Evolutionary conservation across 2,113 vertebrate species (phyloP).

Genomic region (Actenoides hombroni): DNA sequence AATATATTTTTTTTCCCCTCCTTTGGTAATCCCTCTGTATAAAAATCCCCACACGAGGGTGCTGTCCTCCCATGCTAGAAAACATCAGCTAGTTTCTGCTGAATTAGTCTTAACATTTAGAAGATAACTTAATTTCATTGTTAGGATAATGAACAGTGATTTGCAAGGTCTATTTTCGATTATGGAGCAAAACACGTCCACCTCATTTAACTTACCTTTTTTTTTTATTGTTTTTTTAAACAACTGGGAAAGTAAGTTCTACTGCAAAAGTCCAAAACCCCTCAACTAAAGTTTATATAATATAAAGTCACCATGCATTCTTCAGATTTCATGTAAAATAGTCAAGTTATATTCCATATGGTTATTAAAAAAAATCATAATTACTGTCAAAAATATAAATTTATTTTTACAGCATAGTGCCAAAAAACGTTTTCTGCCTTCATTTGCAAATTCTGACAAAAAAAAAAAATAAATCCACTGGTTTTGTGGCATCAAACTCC

Average conservation of each 20-base stretch:
- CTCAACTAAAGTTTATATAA: neutral
- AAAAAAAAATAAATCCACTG: neutral
- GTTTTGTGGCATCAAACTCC: neutral
- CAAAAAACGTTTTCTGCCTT: neutral
- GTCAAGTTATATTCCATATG: neutral
- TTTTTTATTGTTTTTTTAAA: neutral
- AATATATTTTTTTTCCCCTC: neutral
- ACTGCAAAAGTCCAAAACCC: neutral
- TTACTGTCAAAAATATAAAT: neutral
- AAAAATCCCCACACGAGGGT: conserved; percentile 69
- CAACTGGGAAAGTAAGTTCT: neutral
- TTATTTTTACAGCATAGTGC: neutral
- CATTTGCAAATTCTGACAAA: neutral
- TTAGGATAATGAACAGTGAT: neutral
- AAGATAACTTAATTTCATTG: neutral
- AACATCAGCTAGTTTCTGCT: neutral
- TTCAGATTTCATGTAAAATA: neutral
- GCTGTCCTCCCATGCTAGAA: conserved; percentile 17
- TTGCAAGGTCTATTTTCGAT: neutral
- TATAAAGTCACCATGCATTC: accelerated
- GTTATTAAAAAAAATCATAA: neutral
- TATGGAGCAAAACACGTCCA: neutral
- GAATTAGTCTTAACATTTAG: neutral
- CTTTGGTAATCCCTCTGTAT: neutral
- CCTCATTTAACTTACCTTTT: neutral